Evolutionary conservation across 1,140 invertebrate genomes (phyloP), one percentile per base, ranked within the genome.

Genomic region (Heliconius hewitsoni): DNA sequence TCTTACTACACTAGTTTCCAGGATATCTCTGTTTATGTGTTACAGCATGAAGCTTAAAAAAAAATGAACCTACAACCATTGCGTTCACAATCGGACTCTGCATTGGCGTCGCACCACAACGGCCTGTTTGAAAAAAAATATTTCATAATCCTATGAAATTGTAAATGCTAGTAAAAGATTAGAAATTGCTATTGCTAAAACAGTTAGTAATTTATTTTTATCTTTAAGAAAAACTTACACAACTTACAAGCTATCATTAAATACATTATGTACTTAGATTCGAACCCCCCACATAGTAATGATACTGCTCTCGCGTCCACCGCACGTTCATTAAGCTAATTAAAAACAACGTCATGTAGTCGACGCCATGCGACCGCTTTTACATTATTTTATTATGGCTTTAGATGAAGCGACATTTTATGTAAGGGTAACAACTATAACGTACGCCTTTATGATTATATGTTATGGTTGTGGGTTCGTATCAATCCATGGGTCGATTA

Each of bases 271-370:
- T 66, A 66, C 27, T 27, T 16, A 66, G n/a, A 75, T 75, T 74
- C 74, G 74, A 79, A 74, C 39, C 55, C 55, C 66, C 60, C 71
- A 18, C 23, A 66, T 66, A 27, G 60, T 66, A 30, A 66, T 66
- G 60, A 66, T 3, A 18, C 60, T 30, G 4, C 60, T 27, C 60
- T 66, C 60, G 73, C 60, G 66, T 75, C 30, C 19, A 42, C 30
- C 60, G 78, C 73, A 23, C 60, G 66, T 70, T 75, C 52, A 78
- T 78, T 78, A 78, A 73, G 76, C 52, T 73, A 78, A 78, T 78
- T 78, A 57, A 78, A 78, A 79, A 75, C 72, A 75, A 66, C 70
- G 72, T 71, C 78, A 50, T 66, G 60, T 66, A 13, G 74, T 50
- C 57, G 55, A 19, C 55, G 19, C 57, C 57, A 76, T 76, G 19